phyloP scores from a whole-genome alignment of 2,888 invertebrate genomes.

The Limnephilus marmoratus region DNA sequence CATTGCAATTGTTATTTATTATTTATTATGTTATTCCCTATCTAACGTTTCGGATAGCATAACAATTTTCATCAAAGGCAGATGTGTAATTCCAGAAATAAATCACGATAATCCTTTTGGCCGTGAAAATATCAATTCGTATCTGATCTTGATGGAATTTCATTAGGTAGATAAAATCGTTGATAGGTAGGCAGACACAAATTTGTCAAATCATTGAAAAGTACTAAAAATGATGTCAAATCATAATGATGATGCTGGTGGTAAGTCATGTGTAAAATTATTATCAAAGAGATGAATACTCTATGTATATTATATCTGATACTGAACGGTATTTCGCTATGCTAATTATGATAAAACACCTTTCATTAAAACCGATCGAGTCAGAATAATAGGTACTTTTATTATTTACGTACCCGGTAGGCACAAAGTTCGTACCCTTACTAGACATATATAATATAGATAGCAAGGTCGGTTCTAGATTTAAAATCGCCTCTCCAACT shows the following conservation, averaged over 20 bases:
- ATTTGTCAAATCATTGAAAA: background rate
- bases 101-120: too few relatives aligned
- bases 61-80: too few relatives aligned
- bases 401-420: background rate
- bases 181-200: background rate
- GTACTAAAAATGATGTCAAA: background rate
- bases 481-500: too few relatives aligned
- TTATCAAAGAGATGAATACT: background rate
- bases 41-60: too few relatives aligned
- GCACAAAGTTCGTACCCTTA: background rate
- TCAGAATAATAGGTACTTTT: background rate
- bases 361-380: background rate
- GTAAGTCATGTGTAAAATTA: background rate
- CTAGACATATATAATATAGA: background rate
- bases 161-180: background rate
- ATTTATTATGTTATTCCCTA: too few relatives aligned
- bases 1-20: too few relatives aligned
- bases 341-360: background rate
- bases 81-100: too few relatives aligned
- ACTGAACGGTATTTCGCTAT: background rate
- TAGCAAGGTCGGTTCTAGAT: background rate
- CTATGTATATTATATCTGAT: background rate
- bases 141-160: background rate
- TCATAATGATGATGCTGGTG: background rate
- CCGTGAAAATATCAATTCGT: too few relatives aligned